phyloP scores from a whole-genome alignment of 1,140 invertebrate genomes.

The Drosophila tropicalis region DNA sequence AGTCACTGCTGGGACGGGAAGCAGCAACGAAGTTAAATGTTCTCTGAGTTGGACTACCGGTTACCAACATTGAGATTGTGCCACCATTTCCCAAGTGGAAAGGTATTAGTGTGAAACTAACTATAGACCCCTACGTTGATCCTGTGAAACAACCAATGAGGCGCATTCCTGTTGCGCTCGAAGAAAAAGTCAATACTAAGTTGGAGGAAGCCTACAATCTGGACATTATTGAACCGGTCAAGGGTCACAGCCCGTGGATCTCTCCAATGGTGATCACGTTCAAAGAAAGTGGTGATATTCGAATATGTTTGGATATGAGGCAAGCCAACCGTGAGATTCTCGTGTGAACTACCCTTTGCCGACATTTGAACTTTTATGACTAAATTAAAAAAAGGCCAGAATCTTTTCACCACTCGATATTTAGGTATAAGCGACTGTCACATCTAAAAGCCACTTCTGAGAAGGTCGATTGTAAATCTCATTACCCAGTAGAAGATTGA shows the following conservation, averaged over 20 bases:
- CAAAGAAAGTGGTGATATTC: background rate
- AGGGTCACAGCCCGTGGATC: too few species aligned
- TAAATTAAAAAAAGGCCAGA: too few species aligned
- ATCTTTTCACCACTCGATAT: background rate
- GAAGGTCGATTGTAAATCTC: too few species aligned
- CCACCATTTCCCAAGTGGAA: background rate
- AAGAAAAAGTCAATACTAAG: too few species aligned
- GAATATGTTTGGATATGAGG: background rate
- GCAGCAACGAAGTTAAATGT: constrained; percentile 4
- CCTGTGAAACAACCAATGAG: background rate
- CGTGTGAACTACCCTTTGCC: constrained; percentile 13
- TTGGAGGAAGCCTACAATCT: too few species aligned
- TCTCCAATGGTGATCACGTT: background rate
- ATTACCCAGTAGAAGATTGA: too few species aligned
- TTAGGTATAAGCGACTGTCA: background rate
- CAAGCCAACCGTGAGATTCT: background rate
- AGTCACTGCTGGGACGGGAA: background rate
- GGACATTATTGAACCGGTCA: too few species aligned
- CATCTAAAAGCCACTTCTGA: too few species aligned
- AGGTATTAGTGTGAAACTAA: background rate
- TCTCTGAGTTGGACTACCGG: constrained; percentile 18
- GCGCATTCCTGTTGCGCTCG: constrained; percentile 2
- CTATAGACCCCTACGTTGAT: constrained; percentile 1
- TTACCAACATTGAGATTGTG: constrained; percentile 20
- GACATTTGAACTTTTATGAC: constrained; percentile 12